Percentiles rank a stretch among this genome's conserved stretches.
phyloP scores from a whole-genome alignment of 2,797 vertebrate species.

The Acropternis orthonyx region DNA sequence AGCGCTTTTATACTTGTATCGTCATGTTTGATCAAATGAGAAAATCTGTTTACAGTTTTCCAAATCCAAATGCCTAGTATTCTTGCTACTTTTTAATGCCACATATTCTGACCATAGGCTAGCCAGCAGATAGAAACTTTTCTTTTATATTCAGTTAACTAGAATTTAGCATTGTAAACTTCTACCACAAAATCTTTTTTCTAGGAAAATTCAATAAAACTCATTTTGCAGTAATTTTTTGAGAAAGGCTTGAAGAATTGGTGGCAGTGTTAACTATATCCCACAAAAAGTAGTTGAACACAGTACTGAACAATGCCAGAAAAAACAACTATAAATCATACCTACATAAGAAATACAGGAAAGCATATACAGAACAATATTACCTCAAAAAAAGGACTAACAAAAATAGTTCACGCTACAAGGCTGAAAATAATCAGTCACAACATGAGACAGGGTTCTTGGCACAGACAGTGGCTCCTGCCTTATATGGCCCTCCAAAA shows the following conservation, averaged over 20 bases:
- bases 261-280: not conserved
- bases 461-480: not conserved
- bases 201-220: not conserved
- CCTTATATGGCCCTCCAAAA: not conserved
- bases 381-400: not conserved
- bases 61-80: not conserved
- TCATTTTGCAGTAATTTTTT: not conserved
- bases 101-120: not conserved
- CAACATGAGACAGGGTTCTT: not conserved
- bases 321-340: not conserved
- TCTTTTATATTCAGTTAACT: not conserved
- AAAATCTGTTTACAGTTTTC: not conserved
- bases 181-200: not conserved
- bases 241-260: not conserved
- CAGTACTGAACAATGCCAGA: not conserved
- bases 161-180: not conserved
- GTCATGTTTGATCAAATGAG: not conserved
- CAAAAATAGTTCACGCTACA: not conserved
- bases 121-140: not conserved
- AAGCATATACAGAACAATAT: not conserved
- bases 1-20: not conserved
- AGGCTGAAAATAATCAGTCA: not conserved
- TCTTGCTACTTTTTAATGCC: not conserved
- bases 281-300: not conserved
- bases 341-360: not conserved